phyloP scores from a whole-genome alignment of 64 coral and sea anemone genomes.

The Actinia equina region DNA sequence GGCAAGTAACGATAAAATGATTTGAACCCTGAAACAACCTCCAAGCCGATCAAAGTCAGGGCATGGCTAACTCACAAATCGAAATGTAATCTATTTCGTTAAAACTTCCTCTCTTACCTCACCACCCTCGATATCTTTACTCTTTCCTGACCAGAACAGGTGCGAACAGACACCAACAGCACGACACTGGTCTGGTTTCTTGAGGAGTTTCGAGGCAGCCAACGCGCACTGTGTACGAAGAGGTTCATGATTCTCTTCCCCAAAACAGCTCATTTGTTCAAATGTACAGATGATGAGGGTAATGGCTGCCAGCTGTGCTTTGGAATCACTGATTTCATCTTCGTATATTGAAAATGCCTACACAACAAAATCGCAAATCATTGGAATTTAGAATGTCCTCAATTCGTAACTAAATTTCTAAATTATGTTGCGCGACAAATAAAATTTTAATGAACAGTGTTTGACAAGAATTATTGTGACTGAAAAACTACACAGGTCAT shows the following conservation, averaged over 20 bases:
- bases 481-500: too few species aligned
- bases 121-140: slow-evolving; percentile 77
- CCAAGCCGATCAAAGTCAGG: too few species aligned
- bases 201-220: slow-evolving; percentile 89
- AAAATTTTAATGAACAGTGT: too few species aligned
- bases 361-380: neutral
- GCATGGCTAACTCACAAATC: too few species aligned
- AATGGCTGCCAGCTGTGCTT: slow-evolving; percentile 89
- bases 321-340: slow-evolving; percentile 99
- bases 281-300: slow-evolving; percentile 96
- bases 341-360: slow-evolving; percentile 97
- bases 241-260: slow-evolving; percentile 97
- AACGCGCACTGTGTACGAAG: slow-evolving; percentile 90
- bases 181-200: slow-evolving; percentile 97
- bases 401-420: too few species aligned
- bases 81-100: too few species aligned
- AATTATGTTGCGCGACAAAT: too few species aligned
- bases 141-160: slow-evolving; percentile 98
- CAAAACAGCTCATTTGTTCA: slow-evolving; percentile 98
- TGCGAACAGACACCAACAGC: slow-evolving; percentile 94
- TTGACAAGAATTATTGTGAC: too few species aligned
- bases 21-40: too few species aligned
- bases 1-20: too few species aligned
- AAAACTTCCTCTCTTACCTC: slow-evolving; percentile 56
- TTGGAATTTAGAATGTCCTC: too few species aligned